Base-by-base conservation (phyloP, 2,797 vertebrate genomes). In the Oryzias sinensis region DNA sequence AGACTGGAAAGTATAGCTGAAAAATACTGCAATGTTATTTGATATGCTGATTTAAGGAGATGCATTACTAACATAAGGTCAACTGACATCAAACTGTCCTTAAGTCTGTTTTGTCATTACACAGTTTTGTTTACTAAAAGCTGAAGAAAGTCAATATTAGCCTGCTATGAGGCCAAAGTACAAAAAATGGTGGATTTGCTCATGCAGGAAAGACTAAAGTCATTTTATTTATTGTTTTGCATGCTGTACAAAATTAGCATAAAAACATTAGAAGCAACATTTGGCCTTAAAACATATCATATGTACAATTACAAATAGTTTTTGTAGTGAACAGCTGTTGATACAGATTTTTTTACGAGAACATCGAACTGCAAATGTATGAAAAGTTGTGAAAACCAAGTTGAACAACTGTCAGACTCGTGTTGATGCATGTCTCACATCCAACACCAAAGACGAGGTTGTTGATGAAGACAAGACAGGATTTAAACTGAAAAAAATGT, bases 211-310 rank as follows among this genome's bases (percentile, higher is more conserved):
- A 86, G 75, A 86, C 84, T 83, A 63, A 75, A 80, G 73, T 75
- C 11, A 59, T 73, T 88, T 91, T 88, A 88, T 90, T 90, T 62
- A 55, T 77, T 69, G 52, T 62, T 76, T 84, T 61, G 73, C 90
- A 92, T 92, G 91, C 90, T 88, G 84, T 92, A 93, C 80, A 91
- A 92, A 93, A 92, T 82, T 49, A 87, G 80, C 79, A 86, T 78
- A 90, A 85, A 91, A 88, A 84, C 82, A 82, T 82, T 79, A 79
- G 89, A 84, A 82, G 73, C 59, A 77, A 76, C 72, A 81, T 81
- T 73, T 87, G 73, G 66, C 69, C 80, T 68, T 57, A n/a, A 70
- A 82, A 74, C 58, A 68, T 77, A 54, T 79, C 47, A 53, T 46
- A 78, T 77, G 81, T 83, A 81, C 77, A 82, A 48, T 74, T 82